Evolutionary conservation across 92 coral and sea anemone species (phyloP), one percentile per base, ranked within the genome.

Genomic region (Palythoa grandis): DNA sequence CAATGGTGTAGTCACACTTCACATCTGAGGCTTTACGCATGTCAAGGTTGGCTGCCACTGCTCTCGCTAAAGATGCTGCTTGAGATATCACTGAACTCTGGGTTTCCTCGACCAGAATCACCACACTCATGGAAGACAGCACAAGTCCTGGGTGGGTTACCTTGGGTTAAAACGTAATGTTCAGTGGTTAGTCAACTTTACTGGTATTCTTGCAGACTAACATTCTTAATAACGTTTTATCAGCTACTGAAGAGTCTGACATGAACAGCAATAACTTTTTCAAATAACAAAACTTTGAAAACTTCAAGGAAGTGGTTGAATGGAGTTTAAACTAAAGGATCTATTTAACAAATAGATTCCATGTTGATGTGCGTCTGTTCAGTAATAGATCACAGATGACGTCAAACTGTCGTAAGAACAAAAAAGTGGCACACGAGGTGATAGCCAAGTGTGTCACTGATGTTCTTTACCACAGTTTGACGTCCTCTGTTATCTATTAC

Each of bases 71-170:
- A n/a, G 92, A 92, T 60, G 74, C 39, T 19, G 77, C 87, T 29
- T 53, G 61, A 23, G 88, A 77, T 29, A 63, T 2, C 29, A 68
- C 22, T 7, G 78, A 38, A 8, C 83, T 86, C 52, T 10, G 65
- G 76, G 24, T 70, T 25, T 86, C 86, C 52, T 93, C 94, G 24
- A 96, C 92, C 19, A 95, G 89, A 60, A 96, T 74, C 48, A 92
- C 94, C 71, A 96, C 94, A 87, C 88, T 88, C 61, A 96, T 87
- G 35, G 92, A 90, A 3, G 99, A 96, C 75, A 93, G 43, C 47
- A 96, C 99, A 77, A 88, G 87, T 77, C 96, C 92, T 56, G 99
- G 98, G 3, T 96, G 95, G 58, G 96, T 89, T 13, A 96, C 99
- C 99, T 96, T 38, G 6, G 22, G 52, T 47, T 20, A 85, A 88